Evolutionary conservation across 2,113 vertebrate genomes (phyloP), one percentile per base, ranked within the genome.

Genomic region (Trochalopteron elliotii): DNA sequence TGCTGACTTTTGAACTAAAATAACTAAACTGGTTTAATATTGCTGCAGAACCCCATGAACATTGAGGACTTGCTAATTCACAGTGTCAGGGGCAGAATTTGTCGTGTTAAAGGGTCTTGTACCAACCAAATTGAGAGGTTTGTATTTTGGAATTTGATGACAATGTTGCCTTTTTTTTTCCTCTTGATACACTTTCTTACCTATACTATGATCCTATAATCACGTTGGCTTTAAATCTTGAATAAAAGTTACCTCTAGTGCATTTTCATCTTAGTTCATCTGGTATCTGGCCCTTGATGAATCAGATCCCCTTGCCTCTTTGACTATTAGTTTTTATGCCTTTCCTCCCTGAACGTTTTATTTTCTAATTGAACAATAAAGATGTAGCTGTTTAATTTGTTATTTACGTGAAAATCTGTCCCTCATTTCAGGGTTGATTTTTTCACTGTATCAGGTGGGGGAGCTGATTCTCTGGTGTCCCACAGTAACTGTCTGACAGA

Each of bases 201-300:
- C 18, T 87, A 1, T 44, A 6, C 10, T 52, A 0, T 59, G 23
- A 10, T 64, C 2, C 23, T 87, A 0, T 65, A 39, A 65, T 55
- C 37, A 56, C 5, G 8, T 2, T 52, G 31, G 8, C 16, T 65
- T 70, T 57, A 70, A 82, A 42, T 79, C 35, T 28, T 85, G 28
- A 55, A 25, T 45, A 85, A 35, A 53, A n/a, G 15, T 75, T 87
- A 37, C 17, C 1, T 92, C 18, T 67, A 30, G 1, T 45, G 19
- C 74, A 52, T 21, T 40, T 84, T 65, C 7, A 11, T 0, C 1
- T 71, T 61, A 37, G 14, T 72, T 87, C 53, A 13, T 91, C 25
- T 61, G 40, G 16, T 74, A 14, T 15, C 11, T 72, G 77, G 3
- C 28, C 35, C 16, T 35, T 76, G 16, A 22, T 71, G 30, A 76